A percentile compares a stretch with the other conserved stretches of the same genome.
Evolutionary conservation across 2,797 vertebrate genomes (phyloP).

Genomic region (Macropus fuliginosus): DNA sequence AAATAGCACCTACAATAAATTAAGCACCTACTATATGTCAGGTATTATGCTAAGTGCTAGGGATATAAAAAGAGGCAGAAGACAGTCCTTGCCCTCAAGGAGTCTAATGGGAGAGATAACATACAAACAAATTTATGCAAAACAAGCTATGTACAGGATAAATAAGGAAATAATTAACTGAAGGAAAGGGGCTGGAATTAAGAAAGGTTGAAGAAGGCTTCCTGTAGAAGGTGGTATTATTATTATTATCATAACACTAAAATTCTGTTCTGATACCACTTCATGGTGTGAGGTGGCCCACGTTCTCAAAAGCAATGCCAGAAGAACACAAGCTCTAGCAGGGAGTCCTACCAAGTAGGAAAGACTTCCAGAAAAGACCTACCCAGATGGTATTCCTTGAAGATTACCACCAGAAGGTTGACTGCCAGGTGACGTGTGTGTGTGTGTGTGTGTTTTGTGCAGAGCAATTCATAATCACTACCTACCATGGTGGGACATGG

Average conservation of each 20-base stretch:
- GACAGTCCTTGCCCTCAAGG: not conserved
- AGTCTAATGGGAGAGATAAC: not conserved
- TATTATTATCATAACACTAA: not conserved
- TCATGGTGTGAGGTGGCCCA: not conserved
- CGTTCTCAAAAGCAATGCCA: not conserved
- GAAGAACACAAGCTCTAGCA: not conserved
- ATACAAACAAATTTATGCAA: not conserved
- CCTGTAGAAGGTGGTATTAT: not conserved
- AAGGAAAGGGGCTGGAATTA: not conserved
- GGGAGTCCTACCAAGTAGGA: not conserved
- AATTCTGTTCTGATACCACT: not conserved
- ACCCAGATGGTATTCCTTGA: not conserved
- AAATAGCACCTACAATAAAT: too few relatives aligned
- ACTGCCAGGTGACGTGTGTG: not conserved
- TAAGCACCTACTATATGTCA: not conserved
- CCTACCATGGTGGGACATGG: not conserved
- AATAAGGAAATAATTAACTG: not conserved
- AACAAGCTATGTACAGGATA: not conserved
- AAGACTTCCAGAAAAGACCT: not conserved
- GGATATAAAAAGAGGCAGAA: not conserved
- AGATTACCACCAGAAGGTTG: not conserved
- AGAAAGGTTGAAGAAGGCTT: not conserved
- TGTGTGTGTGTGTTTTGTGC: not conserved
- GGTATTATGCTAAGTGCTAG: not conserved
- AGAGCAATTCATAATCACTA: not conserved